Base-by-base conservation (phyloP, 2,113 vertebrate genomes). In the Daubentonia madagascariensis region DNA sequence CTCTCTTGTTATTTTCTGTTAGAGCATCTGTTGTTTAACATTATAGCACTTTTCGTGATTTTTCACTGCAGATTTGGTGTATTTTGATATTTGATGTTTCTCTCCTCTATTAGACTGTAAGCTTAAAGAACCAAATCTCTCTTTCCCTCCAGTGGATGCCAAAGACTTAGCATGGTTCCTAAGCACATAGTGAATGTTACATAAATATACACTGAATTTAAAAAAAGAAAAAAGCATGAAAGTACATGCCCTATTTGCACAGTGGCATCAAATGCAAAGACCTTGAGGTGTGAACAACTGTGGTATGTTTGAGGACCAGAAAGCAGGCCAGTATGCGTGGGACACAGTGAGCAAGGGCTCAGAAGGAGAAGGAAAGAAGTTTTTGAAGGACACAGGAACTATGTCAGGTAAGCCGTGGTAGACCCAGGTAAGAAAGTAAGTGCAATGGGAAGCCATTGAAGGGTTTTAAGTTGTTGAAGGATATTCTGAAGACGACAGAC, bases 1-100 rank as follows among this genome's bases (percentile, higher is more conserved):
- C 40, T 63, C 43, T 89, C 61, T 63, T 90, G 13, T 37, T 59
- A 22, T 67, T 59, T 78, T 81, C 37, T 86, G 75, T 68, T 45
- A 84, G 23, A 61, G 13, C 16, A 84, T 81, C 81, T 94, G 17
- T 89, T 97, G 9, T 88, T 96, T 91, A 78, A 88, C 16, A 70
- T n/a, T 5, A 79, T 30, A 67, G 14, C 37, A 67, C 37, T 54
- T 78, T 54, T 32, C 16, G 50, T 70, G 18, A 52, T 28, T 80
- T 89, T 40, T 78, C 37, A 70, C 73, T 88, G 17, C 11, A 73
- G 48, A 81, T 65, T 85, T 81, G 91, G 8, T 76, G 4, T 68
- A 45, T 43, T 75, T 90, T 40, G 9, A 87, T 75, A 76, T 61
- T 84, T 97, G 73, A 43, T 30, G 5, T 50, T 37, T 65, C 52